A percentile compares a stretch with the other conserved stretches of the same genome.
Evolutionary conservation across 2,797 vertebrate species (phyloP).

Genomic region (Eulemur coronatus): DNA sequence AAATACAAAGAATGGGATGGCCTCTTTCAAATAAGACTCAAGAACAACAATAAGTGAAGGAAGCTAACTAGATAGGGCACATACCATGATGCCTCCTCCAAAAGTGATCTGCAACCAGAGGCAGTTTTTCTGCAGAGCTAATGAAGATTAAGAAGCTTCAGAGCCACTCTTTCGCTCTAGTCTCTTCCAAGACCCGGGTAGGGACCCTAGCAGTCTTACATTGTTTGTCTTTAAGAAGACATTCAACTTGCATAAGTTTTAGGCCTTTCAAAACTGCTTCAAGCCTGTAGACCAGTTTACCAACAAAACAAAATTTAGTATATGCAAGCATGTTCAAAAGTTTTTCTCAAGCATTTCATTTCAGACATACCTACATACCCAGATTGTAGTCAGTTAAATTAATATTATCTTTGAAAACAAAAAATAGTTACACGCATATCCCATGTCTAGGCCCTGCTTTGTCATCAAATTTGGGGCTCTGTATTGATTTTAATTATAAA

Average conservation of each 20-base stretch:
- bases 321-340: not conserved
- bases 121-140: not conserved
- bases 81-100: not conserved
- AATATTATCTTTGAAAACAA: slow-evolving; percentile 35
- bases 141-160: not conserved
- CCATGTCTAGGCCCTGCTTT: not conserved
- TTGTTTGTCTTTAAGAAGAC: not conserved
- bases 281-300: not conserved
- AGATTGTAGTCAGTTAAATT: slow-evolving; percentile 33
- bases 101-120: not conserved
- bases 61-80: not conserved
- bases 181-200: not conserved
- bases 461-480: not conserved
- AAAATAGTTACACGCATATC: not conserved
- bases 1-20: not conserved
- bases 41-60: not conserved
- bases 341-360: slow-evolving; percentile 12
- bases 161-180: not conserved
- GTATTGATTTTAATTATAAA: not conserved
- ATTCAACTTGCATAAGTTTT: not conserved
- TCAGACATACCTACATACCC: not conserved
- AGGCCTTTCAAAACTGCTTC: not conserved
- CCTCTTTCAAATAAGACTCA: slow-evolving; percentile 13
- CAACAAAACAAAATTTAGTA: not conserved
- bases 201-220: not conserved